Conservation (phyloP, 2,113 vertebrate species). For the Chaenocephalus aceratus region DNA sequence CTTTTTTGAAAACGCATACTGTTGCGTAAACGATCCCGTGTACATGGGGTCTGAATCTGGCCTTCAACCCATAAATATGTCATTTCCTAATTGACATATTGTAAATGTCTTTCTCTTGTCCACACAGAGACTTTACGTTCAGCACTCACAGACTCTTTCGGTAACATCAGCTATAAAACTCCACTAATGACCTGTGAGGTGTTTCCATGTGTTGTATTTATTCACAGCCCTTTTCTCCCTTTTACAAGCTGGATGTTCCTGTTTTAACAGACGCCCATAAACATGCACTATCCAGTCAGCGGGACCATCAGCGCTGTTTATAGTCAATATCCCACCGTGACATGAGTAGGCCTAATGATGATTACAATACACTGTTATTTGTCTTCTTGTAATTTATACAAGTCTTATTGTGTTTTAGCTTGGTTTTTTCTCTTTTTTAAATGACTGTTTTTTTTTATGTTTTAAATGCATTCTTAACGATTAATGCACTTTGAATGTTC, state of each 20-base stretch:
- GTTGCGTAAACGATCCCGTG: too few species aligned
- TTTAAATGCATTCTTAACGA: too few species aligned
- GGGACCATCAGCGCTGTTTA: constrained; percentile 26
- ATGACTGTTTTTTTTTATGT: too few species aligned
- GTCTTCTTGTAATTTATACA: neutral
- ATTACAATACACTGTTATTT: constrained; percentile 2
- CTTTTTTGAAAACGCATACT: too few species aligned
- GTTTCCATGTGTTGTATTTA: constrained; percentile 32
- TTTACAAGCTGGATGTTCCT: constrained; percentile 27
- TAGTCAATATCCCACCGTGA: constrained; percentile 16
- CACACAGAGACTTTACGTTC: neutral
- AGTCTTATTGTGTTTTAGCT: too few species aligned
- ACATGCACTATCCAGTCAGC: constrained; percentile 35
- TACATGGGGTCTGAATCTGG: neutral
- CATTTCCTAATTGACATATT: neutral
- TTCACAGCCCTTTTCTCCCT: constrained; percentile 13
- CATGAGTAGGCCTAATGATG: too few species aligned
- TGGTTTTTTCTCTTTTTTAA: too few species aligned
- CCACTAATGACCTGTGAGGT: constrained; percentile 34
- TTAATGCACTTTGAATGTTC: too few species aligned
- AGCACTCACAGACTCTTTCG: neutral
- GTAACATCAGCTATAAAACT: constrained; percentile 1
- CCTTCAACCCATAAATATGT: neutral
- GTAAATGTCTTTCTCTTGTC: constrained; percentile 15
- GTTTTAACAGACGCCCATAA: constrained; percentile 56